A percentile compares a stretch with the other conserved stretches of the same genome.
phyloP scores from a whole-genome alignment of 2,888 invertebrate genomes.

The Tillus elongatus region DNA sequence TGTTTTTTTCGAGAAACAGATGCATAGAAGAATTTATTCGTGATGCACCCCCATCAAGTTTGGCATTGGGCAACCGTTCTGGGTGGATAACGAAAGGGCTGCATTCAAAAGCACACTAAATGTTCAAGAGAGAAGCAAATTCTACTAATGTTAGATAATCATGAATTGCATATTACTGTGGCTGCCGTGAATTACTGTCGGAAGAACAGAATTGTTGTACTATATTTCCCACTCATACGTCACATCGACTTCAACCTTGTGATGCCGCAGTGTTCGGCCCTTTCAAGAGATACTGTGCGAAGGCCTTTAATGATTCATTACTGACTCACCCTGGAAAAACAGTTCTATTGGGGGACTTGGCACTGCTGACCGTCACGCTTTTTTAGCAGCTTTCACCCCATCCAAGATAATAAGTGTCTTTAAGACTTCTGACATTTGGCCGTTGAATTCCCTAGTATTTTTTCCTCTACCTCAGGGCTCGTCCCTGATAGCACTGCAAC shows the following conservation, averaged over 20 bases:
- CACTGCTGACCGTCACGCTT: neutral
- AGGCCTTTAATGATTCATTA: neutral
- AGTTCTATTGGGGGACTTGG: neutral
- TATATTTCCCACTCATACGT: no score
- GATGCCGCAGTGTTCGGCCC: no score
- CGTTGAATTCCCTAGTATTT: no score
- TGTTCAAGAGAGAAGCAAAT: neutral
- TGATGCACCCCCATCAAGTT: no score
- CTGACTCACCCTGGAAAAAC: conserved; percentile 6
- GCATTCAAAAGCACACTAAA: neutral
- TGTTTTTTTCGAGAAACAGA: neutral
- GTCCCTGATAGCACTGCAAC: no score
- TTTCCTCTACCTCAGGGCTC: no score
- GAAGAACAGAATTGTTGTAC: no score
- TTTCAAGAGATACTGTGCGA: no score
- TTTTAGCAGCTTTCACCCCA: neutral
- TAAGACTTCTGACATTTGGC: neutral
- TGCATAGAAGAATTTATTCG: conserved; percentile 1
- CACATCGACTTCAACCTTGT: no score
- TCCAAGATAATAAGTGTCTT: conserved; percentile 1
- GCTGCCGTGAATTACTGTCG: neutral
- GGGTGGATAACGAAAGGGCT: conserved; percentile 4
- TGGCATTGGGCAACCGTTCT: neutral
- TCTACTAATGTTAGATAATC: no score
- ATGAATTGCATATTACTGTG: no score